These are phyloP conservation scores for Alligator sinensis DNA, from an alignment of 2,113 vertebrate species.

Conservation along the genomic window DNA sequence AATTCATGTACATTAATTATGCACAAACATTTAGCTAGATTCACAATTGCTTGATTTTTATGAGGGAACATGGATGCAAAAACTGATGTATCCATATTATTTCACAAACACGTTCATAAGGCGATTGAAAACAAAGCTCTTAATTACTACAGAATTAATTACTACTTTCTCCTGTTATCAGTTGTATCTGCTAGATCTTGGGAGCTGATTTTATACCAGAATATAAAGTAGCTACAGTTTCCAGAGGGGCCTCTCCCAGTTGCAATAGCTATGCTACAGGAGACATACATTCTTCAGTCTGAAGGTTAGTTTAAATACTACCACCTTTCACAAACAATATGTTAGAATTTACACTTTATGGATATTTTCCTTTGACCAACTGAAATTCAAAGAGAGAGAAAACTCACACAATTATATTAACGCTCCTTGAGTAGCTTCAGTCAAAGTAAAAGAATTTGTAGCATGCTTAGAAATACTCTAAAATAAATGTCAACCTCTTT, in stretches of 20 bases:
- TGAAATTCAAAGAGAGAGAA: neutral
- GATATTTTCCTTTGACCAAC: neutral
- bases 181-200: neutral
- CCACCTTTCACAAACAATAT: neutral
- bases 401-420: neutral
- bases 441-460: fast-evolving
- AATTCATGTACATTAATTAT: conserved; percentile 31
- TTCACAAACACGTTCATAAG: neutral
- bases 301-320: neutral
- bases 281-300: neutral
- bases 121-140: neutral
- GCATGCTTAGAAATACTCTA: fast-evolving
- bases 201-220: neutral
- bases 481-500: neutral
- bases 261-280: fast-evolving
- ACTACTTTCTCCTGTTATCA: fast-evolving
- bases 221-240: neutral
- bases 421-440: neutral
- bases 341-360: too few species aligned
- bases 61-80: neutral
- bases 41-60: neutral
- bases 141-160: neutral
- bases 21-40: conserved; percentile 42
- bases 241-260: neutral
- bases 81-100: neutral